phyloP scores from a whole-genome alignment of 2,797 vertebrate species.

The Ambastaia sidthimunki region DNA sequence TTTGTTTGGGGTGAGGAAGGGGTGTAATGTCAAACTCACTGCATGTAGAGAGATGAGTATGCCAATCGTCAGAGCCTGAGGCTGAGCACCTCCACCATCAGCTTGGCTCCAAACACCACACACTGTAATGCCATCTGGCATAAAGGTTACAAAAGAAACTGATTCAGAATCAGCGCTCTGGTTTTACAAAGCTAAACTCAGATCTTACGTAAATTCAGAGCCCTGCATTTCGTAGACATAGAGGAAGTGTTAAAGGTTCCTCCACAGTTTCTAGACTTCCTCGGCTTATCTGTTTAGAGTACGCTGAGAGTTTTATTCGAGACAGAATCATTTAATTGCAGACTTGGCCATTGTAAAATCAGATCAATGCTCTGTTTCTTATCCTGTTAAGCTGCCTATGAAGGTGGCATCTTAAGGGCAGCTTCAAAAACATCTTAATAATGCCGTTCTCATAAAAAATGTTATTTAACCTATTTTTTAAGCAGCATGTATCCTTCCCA shows the following conservation, averaged over 20 bases:
- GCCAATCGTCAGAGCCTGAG: slow-evolving; percentile 52
- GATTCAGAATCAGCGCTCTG: slow-evolving; percentile 58
- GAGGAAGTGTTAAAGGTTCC: slow-evolving; percentile 16
- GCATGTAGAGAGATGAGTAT: slow-evolving; percentile 54
- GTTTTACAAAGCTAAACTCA: slow-evolving; percentile 48
- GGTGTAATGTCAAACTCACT: slow-evolving; percentile 57
- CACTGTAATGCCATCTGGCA: slow-evolving; percentile 68
- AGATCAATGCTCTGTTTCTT: background rate
- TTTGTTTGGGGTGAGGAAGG: slow-evolving; percentile 40
- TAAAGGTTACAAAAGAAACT: slow-evolving; percentile 67
- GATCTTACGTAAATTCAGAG: slow-evolving; percentile 43
- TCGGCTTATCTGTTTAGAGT: background rate
- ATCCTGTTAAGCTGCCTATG: background rate
- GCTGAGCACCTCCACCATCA: slow-evolving; percentile 53
- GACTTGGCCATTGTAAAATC: background rate
- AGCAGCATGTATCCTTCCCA: too few species aligned
- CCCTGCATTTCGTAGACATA: slow-evolving; percentile 15
- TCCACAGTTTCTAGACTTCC: background rate
- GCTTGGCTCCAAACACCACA: slow-evolving; percentile 50
- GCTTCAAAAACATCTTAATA: background rate
- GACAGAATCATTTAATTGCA: background rate
- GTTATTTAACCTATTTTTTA: too few species aligned
- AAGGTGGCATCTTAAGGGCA: background rate
- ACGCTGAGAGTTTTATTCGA: background rate
- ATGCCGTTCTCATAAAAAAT: too few species aligned